Conservation (phyloP, 2,113 vertebrate genomes). For the Upupa epops region DNA sequence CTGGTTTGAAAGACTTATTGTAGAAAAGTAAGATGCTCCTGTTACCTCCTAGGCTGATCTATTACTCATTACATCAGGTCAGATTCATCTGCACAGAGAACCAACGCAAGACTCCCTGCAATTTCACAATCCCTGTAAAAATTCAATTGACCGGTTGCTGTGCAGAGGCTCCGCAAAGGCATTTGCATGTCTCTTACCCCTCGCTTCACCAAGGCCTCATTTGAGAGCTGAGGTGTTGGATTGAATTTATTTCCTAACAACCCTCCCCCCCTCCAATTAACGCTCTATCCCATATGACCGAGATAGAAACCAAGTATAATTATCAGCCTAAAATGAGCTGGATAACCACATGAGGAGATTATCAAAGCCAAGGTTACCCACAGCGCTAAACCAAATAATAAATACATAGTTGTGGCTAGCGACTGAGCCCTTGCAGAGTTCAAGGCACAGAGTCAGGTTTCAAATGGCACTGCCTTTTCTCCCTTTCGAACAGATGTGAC, state of each 20-base stretch:
- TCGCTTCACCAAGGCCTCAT: slow-evolving; percentile 9
- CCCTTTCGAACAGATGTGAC: slow-evolving; percentile 17
- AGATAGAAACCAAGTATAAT: not conserved
- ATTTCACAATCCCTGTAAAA: not conserved
- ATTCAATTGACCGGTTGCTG: not conserved
- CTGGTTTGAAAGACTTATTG: not conserved
- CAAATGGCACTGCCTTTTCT: not conserved
- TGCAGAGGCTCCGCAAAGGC: not conserved
- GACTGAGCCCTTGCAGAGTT: not conserved
- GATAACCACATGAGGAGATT: not conserved
- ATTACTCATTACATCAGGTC: not conserved
- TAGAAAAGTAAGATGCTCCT: not conserved
- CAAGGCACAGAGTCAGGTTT: not conserved
- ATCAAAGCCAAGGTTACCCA: not conserved
- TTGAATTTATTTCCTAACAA: not conserved
- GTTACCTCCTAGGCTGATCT: not conserved
- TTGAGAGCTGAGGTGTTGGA: not conserved
- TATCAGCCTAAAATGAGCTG: not conserved
- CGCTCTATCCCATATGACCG: not conserved
- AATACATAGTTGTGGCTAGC: not conserved
- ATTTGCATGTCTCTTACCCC: not conserved
- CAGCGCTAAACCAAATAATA: not conserved
- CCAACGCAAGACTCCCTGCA: not conserved
- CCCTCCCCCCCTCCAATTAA: not conserved
- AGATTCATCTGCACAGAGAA: not conserved